Evolutionary conservation across 2,113 vertebrate genomes (phyloP), one percentile per base, ranked within the genome.

Genomic region (Pelobates fuscus): DNA sequence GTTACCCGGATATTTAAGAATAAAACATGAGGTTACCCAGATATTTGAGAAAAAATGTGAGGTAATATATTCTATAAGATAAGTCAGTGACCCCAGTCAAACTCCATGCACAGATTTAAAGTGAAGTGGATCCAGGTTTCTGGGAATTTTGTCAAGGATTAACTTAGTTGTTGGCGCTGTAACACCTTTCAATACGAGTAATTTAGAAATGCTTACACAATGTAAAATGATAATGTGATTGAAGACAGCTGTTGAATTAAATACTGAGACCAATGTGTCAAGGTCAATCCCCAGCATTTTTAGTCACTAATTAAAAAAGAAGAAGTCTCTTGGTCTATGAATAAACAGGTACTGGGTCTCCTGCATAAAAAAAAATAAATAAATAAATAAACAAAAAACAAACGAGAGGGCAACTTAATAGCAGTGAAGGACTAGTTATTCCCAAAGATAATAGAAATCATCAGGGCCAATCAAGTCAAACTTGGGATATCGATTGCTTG

Each of bases 51-150:
- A n/a, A n/a, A n/a, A n/a, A n/a, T n/a, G n/a, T n/a, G n/a, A n/a
- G n/a, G n/a, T n/a, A n/a, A n/a, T n/a, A n/a, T n/a, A n/a, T n/a
- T n/a, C n/a, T n/a, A n/a, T n/a, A n/a, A n/a, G n/a, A n/a, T n/a
- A n/a, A n/a, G n/a, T n/a, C n/a, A n/a, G n/a, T n/a, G n/a, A n/a
- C n/a, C n/a, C n/a, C n/a, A n/a, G n/a, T n/a, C n/a, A n/a, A n/a
- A n/a, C n/a, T n/a, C n/a, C n/a, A n/a, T 63, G 27, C 30, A 37
- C 60, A 63, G 43, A 72, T 63, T 63, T 72, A 43, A 32, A 14
- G 21, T 63, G 60, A 72, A 72, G 63, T 72, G 41, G 43, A 52
- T 52, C 70, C 70, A 72, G 70, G 70, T 72, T 72, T 72, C 43
- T 54, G 70, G 49, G 46, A 32, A 63, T 58, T 54, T 72, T 59